Evolutionary conservation across 53 echinoderm and acorn worm genomes (phyloP), one percentile per base, ranked within the genome.

Genomic region (Crossaster papposus): DNA sequence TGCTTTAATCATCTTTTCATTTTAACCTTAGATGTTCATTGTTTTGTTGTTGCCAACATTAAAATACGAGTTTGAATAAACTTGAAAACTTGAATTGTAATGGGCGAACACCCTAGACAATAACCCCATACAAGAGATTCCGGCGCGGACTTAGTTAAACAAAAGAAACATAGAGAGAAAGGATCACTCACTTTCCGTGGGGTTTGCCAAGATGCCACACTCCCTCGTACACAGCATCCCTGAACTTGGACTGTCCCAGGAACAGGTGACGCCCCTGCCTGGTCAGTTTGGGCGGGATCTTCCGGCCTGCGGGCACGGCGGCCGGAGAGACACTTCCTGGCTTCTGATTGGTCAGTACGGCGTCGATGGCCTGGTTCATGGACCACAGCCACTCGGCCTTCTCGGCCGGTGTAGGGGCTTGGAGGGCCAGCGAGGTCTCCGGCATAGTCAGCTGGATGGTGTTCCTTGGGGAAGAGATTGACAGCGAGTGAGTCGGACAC

Each of bases 311-410:
- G 33, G 92, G 83, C 51, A 89, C 31, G 62, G 79, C 79, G 9
- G 37, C 83, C 34, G 91, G 91, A 29, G 78, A 86, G 54, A 64
- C 10, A 2, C 54, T 23, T 1, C 92, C 78, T 82, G 88, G 89
- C 81, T 94, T 94, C 81, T 94, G 94, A 64, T 89, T 91, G 81
- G 92, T 95, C 30, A 96, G 85, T 30, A 91, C 81, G 36, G 85
- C 81, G 62, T 96, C 97, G 24, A 97, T 97, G 79, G 97, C 95
- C 35, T 97, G 95, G 51, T 97, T 97, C 53, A 97, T 94, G 9
- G 94, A 93, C 97, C 97, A 97, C 28, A 97, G 78, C 97, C 97
- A 97, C 35, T 97, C 97, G 11, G 94, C 94, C 77, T 97, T 97
- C 79, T 91, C 95, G 26, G 81, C 94, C 17, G 95, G 95, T 54